A percentile compares a stretch with the other conserved stretches of the same genome.
These are phyloP conservation scores for Lasius fuliginosus DNA, from an alignment of 2,888 invertebrate species.

Conservation along the genomic window DNA sequence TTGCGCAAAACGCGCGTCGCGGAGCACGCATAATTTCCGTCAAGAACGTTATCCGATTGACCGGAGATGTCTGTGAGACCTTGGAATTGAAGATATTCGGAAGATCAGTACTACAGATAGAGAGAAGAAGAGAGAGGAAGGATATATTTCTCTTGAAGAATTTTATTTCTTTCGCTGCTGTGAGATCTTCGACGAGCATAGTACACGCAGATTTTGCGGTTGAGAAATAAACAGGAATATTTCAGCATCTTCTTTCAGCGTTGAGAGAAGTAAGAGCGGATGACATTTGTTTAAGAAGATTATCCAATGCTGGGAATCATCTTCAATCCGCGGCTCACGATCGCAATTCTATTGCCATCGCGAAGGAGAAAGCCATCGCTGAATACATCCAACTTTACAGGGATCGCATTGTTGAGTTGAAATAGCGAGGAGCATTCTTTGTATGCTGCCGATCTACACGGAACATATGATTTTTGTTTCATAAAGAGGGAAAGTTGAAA, in stretches of 20 bases:
- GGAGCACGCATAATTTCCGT: conserved; percentile 35
- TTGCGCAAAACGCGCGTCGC: conserved; percentile 33
- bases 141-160: not conserved
- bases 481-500: not conserved
- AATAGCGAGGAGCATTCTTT: not conserved
- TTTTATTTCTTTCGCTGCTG: not conserved
- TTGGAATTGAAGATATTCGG: conserved; percentile 20
- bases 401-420: conserved; percentile 3
- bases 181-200: not conserved
- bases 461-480: not conserved
- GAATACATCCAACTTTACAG: not conserved
- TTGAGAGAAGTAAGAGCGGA: not conserved
- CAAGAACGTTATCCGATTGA: conserved; percentile 3
- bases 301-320: not conserved
- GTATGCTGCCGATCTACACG: not conserved
- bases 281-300: not conserved
- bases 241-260: not conserved
- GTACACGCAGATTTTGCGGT: not conserved
- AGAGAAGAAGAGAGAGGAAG: not conserved
- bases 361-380: conserved; percentile 35
- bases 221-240: not conserved
- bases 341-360: conserved; percentile 6
- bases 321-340: not conserved
- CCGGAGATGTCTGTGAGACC: not conserved
- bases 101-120: not conserved